phyloP scores from a whole-genome alignment of 1,140 invertebrate genomes.

The Caenorhabditis latens region DNA sequence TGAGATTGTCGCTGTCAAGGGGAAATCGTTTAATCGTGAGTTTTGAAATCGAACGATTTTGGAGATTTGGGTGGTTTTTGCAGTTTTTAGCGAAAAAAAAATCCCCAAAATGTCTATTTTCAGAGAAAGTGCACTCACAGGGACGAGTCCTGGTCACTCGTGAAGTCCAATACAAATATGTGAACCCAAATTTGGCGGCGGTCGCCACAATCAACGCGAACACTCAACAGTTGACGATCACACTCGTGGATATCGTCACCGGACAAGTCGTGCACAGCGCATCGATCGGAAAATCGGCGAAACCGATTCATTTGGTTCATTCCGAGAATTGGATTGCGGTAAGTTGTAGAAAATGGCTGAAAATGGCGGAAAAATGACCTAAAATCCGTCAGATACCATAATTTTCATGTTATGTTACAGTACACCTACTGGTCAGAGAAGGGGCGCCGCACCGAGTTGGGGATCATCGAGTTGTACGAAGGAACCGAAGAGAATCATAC shows the following conservation, averaged over 20 bases:
- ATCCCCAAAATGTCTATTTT: conserved; percentile 18
- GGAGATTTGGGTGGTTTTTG: no score
- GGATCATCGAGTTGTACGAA: conserved; percentile 93
- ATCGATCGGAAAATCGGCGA: conserved; percentile 81
- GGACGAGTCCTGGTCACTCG: conserved; percentile 93
- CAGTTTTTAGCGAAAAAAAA: neutral
- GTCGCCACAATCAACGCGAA: conserved; percentile 48
- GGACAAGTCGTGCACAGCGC: conserved; percentile 82
- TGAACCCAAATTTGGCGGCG: conserved; percentile 92
- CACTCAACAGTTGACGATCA: conserved; percentile 80
- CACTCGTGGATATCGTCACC: conserved; percentile 91
- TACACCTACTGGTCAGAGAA: conserved; percentile 96
- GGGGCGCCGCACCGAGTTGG: conserved; percentile 89
- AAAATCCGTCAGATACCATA: no score
- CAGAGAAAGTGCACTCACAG: conserved; percentile 92
- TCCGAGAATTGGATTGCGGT: conserved; percentile 95
- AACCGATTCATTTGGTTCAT: conserved; percentile 90
- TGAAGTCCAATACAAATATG: conserved; percentile 96
- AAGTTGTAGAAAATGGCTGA: conserved; percentile 66
- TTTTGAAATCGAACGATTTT: conserved; percentile 9
- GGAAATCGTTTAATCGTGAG: conserved; percentile 71
- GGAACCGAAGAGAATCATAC: conserved; percentile 80
- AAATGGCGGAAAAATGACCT: no score
- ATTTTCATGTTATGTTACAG: conserved; percentile 73
- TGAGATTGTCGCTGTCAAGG: conserved; percentile 68